A percentile compares a stretch with the other conserved stretches of the same genome.
Evolutionary conservation across 1,140 invertebrate species (phyloP).

Genomic region (Limonius californicus): DNA sequence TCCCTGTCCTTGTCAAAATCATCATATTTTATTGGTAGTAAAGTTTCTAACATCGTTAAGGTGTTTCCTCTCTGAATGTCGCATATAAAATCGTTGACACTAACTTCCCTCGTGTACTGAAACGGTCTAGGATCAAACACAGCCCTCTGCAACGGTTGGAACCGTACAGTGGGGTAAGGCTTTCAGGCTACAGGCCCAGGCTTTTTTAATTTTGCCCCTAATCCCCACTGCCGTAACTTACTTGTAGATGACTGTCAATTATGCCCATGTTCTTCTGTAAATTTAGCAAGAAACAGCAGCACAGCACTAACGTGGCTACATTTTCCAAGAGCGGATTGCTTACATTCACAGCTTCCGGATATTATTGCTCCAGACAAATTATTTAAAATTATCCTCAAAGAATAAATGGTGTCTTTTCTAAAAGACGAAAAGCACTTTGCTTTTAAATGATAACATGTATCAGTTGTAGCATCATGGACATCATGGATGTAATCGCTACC

Average conservation of each 20-base stretch:
- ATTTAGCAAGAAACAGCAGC: neutral
- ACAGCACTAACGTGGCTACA: conserved; percentile 3
- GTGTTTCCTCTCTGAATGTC: neutral
- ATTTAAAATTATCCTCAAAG: neutral
- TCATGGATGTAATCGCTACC: neutral
- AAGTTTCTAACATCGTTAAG: neutral
- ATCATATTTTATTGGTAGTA: neutral
- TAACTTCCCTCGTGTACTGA: neutral
- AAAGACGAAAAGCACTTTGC: neutral
- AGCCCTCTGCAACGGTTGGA: neutral
- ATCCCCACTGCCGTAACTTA: neutral
- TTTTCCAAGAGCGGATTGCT: neutral
- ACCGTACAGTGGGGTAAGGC: neutral
- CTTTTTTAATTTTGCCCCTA: neutral
- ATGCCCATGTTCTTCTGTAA: neutral
- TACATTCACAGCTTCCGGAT: neutral
- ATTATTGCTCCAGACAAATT: neutral
- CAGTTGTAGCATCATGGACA: neutral
- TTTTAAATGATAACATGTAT: neutral
- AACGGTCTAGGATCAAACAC: neutral
- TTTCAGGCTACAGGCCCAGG: neutral
- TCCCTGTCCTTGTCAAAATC: neutral
- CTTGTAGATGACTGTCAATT: neutral
- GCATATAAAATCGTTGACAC: neutral
- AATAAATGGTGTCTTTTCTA: neutral